A percentile compares a stretch with the other conserved stretches of the same genome.
Conservation (phyloP, 2,113 vertebrate species). For the Engraulis encrasicolus region DNA sequence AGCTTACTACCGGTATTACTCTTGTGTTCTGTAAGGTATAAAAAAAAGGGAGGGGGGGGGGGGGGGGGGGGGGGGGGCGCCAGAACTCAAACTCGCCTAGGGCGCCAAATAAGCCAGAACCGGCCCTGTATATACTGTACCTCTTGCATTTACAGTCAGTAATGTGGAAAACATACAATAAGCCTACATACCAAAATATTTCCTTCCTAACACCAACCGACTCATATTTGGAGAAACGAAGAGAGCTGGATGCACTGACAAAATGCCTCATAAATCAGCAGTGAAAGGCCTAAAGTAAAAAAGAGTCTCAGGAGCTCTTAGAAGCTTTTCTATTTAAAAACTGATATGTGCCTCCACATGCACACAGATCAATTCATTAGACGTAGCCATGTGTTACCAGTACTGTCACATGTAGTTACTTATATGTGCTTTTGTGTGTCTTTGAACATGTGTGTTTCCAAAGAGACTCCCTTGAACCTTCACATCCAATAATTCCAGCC, state of each 20-base stretch:
- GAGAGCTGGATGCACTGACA: not conserved
- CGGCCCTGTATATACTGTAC: too few species aligned
- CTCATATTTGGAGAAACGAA: too few species aligned
- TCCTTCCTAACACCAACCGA: too few species aligned
- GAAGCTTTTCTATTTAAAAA: not conserved
- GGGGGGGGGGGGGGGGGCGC: too few species aligned
- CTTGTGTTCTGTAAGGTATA: too few species aligned
- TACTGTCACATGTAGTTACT: not conserved
- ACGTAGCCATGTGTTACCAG: not conserved
- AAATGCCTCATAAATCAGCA: not conserved
- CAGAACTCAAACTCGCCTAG: too few species aligned
- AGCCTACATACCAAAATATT: too few species aligned
- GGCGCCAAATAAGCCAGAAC: too few species aligned
- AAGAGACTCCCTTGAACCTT: not conserved
- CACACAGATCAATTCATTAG: not conserved
- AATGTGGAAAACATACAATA: too few species aligned
- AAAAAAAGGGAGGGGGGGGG: too few species aligned
- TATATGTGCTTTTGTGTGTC: not conserved
- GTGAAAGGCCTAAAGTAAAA: not conserved
- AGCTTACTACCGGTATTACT: too few species aligned
- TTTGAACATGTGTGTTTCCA: not conserved
- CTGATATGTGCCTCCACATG: not conserved
- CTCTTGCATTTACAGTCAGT: too few species aligned
- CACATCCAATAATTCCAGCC: not conserved
- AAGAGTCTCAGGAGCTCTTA: not conserved